Evolutionary conservation across 2,113 vertebrate genomes (phyloP), one percentile per base, ranked within the genome.

Genomic region (Odontesthes bonariensis): DNA sequence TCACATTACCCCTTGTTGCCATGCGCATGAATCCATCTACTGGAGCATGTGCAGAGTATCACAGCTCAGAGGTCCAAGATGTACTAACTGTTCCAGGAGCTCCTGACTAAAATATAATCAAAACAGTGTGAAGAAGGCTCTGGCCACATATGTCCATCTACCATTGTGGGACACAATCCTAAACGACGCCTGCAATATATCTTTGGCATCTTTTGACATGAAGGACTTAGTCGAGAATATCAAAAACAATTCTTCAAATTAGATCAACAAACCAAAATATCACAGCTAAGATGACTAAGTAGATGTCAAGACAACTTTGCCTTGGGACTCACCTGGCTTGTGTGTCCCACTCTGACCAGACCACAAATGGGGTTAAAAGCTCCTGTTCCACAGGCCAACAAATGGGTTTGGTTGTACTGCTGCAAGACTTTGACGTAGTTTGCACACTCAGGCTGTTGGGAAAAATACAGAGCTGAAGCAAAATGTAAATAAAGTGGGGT

Each of bases 381-480:
- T 73, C 97, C 98, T 5, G 98, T 99, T 33, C 97, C 97, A 80
- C 98, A 99, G 1, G 91, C 94, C 81, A 99, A 88, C 49, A 99
- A 93, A 61, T 99, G 98, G 0, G 96, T 98, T 71, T 95, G 94
- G 85, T 99, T 99, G 89, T 96, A 96, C 53, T 93, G 95, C 55
- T 99, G 97, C 76, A 99, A 91, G 70, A 97, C 94, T 70, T 97
- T 96, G 70, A 99, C 89, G 69, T 95, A 99, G 92, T 99, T 99
- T 72, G 96, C 96, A 90, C 98, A 99, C 87, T 99, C 97, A 31
- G 89, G 90, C 98, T 99, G 82, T 56, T 83, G 87, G 59, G 73
- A 58, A 46, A 75, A 12, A 88, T 31, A 69, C 22, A 72, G 16
- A 61, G 33, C 71, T 59, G 5, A 69, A 73, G 61, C 22, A 51